Conservation (phyloP, 2,797 vertebrate genomes). For the Potorous gilbertii region DNA sequence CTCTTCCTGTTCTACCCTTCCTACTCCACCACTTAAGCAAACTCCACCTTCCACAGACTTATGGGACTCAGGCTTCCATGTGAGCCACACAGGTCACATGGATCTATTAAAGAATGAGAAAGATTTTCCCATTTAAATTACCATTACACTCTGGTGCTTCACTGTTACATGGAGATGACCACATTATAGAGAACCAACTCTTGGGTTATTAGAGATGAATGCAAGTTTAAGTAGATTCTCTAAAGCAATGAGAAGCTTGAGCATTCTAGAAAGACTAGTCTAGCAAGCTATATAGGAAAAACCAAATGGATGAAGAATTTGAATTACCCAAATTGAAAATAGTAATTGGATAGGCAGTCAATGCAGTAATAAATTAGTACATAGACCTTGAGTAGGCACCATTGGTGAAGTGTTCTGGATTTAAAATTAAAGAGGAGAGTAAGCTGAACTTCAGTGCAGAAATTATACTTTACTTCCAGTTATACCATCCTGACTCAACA, state of each 20-base stretch:
- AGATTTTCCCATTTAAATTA: too few species aligned
- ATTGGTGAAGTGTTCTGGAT: background rate
- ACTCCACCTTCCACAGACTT: too few species aligned
- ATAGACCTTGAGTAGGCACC: background rate
- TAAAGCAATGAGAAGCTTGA: background rate
- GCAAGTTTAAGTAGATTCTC: background rate
- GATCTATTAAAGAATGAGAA: too few species aligned
- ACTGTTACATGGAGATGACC: too few species aligned
- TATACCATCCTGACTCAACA: too few species aligned
- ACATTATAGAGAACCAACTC: background rate
- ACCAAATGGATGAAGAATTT: background rate
- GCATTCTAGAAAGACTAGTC: background rate
- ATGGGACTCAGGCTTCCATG: too few species aligned
- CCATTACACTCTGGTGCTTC: too few species aligned
- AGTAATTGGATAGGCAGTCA: background rate
- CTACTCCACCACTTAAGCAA: too few species aligned
- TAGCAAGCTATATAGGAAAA: background rate
- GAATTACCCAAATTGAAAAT: background rate
- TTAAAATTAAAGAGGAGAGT: background rate
- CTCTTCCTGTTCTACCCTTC: too few species aligned
- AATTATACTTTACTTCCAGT: background rate
- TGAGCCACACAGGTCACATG: too few species aligned
- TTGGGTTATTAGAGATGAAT: too few species aligned
- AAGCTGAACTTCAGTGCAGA: background rate
- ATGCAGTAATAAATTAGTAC: background rate